These are phyloP conservation scores for Trochalopteron elliotii DNA, from an alignment of 2,113 vertebrate species.

Conservation along the genomic window DNA sequence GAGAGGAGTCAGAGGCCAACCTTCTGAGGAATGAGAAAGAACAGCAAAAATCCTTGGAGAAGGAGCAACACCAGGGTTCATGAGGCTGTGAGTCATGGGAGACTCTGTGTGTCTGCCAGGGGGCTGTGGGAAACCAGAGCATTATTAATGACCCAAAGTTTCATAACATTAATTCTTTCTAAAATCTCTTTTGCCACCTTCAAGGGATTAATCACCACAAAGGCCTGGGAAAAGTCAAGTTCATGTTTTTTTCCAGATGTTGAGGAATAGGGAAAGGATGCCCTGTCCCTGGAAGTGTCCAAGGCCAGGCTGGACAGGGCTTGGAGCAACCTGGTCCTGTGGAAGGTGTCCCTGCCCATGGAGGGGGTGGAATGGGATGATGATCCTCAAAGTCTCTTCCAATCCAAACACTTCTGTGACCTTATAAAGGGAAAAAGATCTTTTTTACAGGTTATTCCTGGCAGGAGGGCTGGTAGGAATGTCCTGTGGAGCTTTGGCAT, in stretches of 20 bases:
- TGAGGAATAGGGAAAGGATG: neutral
- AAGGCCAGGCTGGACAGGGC: fast-evolving
- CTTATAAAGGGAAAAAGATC: neutral
- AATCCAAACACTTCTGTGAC: neutral
- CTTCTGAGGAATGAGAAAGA: neutral
- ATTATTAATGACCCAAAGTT: neutral
- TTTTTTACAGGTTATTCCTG: neutral
- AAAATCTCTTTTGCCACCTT: neutral
- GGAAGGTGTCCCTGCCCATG: neutral
- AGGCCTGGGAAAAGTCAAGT: neutral
- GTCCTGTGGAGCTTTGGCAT: neutral
- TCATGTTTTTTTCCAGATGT: neutral
- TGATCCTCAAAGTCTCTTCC: neutral
- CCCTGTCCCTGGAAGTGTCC: neutral
- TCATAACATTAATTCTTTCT: neutral
- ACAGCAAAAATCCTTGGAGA: neutral
- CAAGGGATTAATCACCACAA: neutral
- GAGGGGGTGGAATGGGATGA: neutral
- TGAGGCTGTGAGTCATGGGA: neutral
- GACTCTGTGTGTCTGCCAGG: neutral
- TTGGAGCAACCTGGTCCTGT: fast-evolving
- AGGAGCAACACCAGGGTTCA: neutral
- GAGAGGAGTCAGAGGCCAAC: neutral
- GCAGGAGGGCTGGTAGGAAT: neutral
- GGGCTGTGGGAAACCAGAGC: neutral